Conservation (phyloP, 2,888 invertebrate species). For the Luffia ferchaultella region DNA sequence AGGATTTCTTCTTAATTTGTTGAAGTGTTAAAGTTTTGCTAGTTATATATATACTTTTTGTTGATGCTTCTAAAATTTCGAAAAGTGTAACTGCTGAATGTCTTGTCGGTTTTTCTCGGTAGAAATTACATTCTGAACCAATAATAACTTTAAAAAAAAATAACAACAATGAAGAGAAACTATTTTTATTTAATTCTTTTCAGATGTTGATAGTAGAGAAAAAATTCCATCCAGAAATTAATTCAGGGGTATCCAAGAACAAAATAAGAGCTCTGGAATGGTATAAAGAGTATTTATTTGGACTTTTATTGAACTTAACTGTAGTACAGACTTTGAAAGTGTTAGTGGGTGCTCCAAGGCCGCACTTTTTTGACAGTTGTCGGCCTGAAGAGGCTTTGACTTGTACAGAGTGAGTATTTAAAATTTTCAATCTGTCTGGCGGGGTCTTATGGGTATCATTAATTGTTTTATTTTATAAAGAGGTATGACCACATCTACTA, state of each 20-base stretch:
- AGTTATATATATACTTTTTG: no score
- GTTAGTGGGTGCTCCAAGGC: constrained; percentile 74
- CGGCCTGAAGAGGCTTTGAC: constrained; percentile 68
- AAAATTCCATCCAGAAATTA: constrained; percentile 24
- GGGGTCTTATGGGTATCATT: neutral
- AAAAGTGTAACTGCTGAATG: neutral
- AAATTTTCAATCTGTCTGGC: no score
- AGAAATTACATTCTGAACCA: no score
- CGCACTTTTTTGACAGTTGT: constrained; percentile 81
- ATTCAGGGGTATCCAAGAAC: constrained; percentile 20
- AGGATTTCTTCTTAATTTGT: no score
- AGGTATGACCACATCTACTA: no score
- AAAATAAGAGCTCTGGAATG: constrained; percentile 44
- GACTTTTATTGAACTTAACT: constrained; percentile 65
- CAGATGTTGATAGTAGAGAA: constrained; percentile 46
- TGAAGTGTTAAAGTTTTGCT: no score
- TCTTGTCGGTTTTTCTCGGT: no score
- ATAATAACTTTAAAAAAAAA: no score
- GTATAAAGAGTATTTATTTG: constrained; percentile 71
- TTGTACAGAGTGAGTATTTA: constrained; percentile 50
- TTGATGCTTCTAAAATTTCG: neutral
- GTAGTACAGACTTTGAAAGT: constrained; percentile 68
- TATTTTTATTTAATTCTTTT: constrained; percentile 14
- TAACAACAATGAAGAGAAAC: no score
- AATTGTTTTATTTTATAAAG: no score